Conservation (phyloP, 2,888 invertebrate genomes). For the Eustalomyia histrio region DNA sequence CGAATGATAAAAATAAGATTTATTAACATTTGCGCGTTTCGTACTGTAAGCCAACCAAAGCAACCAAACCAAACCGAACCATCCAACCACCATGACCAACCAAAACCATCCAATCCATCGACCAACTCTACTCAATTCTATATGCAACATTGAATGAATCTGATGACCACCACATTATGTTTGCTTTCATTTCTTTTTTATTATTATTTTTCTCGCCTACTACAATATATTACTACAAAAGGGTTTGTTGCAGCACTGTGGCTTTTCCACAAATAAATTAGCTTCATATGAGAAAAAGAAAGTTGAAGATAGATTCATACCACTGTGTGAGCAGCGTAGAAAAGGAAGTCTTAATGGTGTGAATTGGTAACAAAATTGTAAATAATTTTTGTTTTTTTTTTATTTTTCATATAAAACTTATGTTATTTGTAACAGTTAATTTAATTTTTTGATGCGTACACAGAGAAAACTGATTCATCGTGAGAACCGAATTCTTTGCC, state of each 20-base stretch:
- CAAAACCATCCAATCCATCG: constrained; percentile 12
- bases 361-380: background rate
- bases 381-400: too few relatives aligned
- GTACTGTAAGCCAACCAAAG: constrained; percentile 49
- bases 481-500: too few relatives aligned
- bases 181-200: constrained; percentile 58
- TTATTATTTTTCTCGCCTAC: constrained; percentile 52
- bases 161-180: constrained; percentile 52
- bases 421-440: too few relatives aligned
- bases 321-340: background rate
- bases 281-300: background rate
- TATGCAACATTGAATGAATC: constrained; percentile 30
- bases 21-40: constrained; percentile 77
- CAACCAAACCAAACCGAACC: too few relatives aligned
- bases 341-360: background rate
- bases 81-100: constrained; percentile 19
- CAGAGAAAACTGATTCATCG: too few relatives aligned
- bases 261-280: background rate
- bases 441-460: too few relatives aligned
- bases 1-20: constrained; percentile 80
- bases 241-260: constrained; percentile 39
- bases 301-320: background rate
- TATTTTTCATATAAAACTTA: too few relatives aligned
- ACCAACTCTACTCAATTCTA: constrained; percentile 26
- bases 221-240: constrained; percentile 23